Evolutionary conservation across 2,797 vertebrate species (phyloP), one percentile per base, ranked within the genome.

Genomic region (Apogon talboti): DNA sequence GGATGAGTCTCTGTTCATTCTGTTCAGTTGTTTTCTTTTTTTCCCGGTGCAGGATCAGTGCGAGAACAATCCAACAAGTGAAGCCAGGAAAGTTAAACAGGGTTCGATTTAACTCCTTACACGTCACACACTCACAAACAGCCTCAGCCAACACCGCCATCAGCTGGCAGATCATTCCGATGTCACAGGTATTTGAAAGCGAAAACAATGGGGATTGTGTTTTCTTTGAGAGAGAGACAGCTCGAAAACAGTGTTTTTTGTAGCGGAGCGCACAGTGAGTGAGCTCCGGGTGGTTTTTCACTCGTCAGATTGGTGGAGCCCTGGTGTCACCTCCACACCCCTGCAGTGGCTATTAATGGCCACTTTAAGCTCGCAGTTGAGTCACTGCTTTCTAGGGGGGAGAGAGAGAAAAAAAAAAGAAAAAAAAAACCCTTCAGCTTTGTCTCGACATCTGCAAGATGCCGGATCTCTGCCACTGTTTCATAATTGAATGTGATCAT

Each of bases 321-420:
- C 48, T 24, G 24, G 43, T 45, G 57, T 71, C 66, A 38, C 62
- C 46, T 80, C 21, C 13, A 76, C 71, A 70, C 71, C 76, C 69
- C 76, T 76, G 72, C 76, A 58, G 76, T 45, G 70, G 64, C 86
- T 91, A 91, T 89, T 83, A 85, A 89, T 91, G 89, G 54, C 68
- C 71, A 45, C 46, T 58, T 42, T 4, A 50, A 76, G 69, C 83
- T 83, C 76, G 41, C 59, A 63, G 70, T 70, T 52, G 24, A 66
- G 18, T 64, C 46, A 21, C 66, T 73, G 75, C 68, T 80, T 76
- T 81, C 58, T 28, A 63, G 65, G 47, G 80, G 54, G 47, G 56
- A 73, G 71, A 78, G 40, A n/a, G n/a, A n/a, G n/a, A n/a, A n/a
- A n/a, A n/a, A n/a, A n/a, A n/a, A n/a, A n/a, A n/a, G 80, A 64